A percentile compares a stretch with the other conserved stretches of the same genome.
These are phyloP conservation scores for Colostygia pectinataria DNA, from an alignment of 2,888 invertebrate species.

Conservation along the genomic window DNA sequence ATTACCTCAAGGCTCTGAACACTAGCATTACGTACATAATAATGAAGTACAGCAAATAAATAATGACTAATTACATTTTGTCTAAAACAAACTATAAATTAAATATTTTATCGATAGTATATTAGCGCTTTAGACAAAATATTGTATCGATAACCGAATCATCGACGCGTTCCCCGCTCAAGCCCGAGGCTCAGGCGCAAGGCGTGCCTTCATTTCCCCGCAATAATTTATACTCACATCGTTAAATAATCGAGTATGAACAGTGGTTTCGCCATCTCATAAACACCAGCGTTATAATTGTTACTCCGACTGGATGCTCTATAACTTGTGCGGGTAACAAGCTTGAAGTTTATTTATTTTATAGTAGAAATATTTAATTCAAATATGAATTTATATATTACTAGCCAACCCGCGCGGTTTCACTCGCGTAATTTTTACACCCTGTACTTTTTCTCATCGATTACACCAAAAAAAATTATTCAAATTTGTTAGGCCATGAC, in stretches of 20 bases:
- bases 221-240: conserved; percentile 75
- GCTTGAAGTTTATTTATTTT: background rate
- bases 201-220: conserved; percentile 72
- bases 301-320: conserved; percentile 36
- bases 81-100: too few relatives aligned
- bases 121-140: too few relatives aligned
- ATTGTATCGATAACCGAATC: conserved; percentile 32
- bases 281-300: conserved; percentile 65
- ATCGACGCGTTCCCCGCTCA: conserved; percentile 40
- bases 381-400: too few relatives aligned
- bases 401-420: too few relatives aligned
- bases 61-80: too few relatives aligned
- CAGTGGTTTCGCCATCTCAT: conserved; percentile 56
- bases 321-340: conserved; percentile 6
- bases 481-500: too few relatives aligned
- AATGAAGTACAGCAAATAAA: too few relatives aligned
- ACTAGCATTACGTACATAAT: too few relatives aligned
- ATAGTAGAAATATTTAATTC: conserved; percentile 10
- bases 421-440: too few relatives aligned
- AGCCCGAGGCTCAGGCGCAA: conserved; percentile 59
- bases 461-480: too few relatives aligned
- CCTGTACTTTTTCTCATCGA: too few relatives aligned
- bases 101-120: conserved; percentile 28
- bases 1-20: too few relatives aligned
- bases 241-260: conserved; percentile 67